phyloP scores from a whole-genome alignment of 1,140 invertebrate species.

The Drosophila lacertosa region DNA sequence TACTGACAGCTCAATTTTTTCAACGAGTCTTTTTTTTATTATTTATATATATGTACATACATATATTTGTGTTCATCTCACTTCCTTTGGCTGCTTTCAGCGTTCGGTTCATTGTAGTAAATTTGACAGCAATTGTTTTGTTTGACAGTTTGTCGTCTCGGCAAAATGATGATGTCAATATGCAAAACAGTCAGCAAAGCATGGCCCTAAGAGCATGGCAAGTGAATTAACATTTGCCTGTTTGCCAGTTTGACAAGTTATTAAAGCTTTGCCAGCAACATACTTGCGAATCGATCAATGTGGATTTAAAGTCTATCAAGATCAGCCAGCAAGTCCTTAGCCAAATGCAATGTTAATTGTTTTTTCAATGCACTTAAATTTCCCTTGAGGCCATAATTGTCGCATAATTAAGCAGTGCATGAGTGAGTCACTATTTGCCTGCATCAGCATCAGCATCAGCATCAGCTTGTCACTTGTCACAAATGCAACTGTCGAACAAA shows the following conservation, averaged over 20 bases:
- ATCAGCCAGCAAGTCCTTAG: no score
- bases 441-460: no score
- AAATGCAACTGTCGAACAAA: neutral
- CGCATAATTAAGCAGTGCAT: no score
- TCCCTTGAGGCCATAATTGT: neutral
- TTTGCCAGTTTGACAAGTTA: no score
- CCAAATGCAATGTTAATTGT: no score
- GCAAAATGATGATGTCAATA: constrained; percentile 80
- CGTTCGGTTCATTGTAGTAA: constrained; percentile 67
- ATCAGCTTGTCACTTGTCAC: no score
- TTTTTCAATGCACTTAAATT: no score
- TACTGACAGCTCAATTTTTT: constrained; percentile 74
- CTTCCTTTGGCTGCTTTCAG: constrained; percentile 24
- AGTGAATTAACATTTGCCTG: constrained; percentile 39
- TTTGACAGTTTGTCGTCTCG: constrained; percentile 80
- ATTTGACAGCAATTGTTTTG: constrained; percentile 83
- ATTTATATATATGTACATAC: no score
- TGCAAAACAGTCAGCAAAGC: constrained; percentile 63
- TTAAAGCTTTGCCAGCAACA: constrained; percentile 42
- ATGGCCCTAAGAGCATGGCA: constrained; percentile 21
- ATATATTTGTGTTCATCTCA: constrained; percentile 14
- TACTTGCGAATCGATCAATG: neutral
- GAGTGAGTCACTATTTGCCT: no score
- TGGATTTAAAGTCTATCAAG: neutral
- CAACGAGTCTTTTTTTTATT: constrained; percentile 22